phyloP scores from a whole-genome alignment of 2,797 vertebrate species.

The Atherinosoma microstoma region DNA sequence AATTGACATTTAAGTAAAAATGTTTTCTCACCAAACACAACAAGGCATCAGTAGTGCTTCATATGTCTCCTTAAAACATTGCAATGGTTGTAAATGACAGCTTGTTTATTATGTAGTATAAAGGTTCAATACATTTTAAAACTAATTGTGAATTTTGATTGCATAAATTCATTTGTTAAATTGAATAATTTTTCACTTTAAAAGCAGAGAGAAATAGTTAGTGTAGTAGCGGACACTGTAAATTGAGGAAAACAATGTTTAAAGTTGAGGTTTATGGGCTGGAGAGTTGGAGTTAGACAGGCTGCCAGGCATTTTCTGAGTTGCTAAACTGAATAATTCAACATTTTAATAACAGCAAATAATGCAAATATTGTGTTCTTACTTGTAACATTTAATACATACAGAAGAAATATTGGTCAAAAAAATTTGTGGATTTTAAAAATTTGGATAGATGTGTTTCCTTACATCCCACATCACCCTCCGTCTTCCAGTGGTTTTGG shows the following conservation, averaged over 20 bases:
- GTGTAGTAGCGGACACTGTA: neutral
- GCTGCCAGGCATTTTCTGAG: neutral
- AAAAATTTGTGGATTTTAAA: neutral
- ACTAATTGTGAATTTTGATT: neutral
- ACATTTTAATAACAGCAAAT: neutral
- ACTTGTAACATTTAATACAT: slow-evolving; percentile 7
- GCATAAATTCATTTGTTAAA: no score
- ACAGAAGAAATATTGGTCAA: neutral
- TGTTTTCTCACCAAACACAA: slow-evolving; percentile 28
- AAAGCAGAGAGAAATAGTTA: neutral
- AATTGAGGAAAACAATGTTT: neutral
- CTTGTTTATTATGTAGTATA: neutral
- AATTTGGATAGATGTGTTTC: neutral
- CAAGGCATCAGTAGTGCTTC: slow-evolving; percentile 29
- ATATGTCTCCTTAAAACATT: slow-evolving; percentile 13
- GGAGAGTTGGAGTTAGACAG: neutral
- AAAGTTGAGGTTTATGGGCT: neutral
- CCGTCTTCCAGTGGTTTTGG: neutral
- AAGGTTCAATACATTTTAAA: neutral
- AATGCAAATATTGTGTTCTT: slow-evolving; percentile 1
- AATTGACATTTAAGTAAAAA: slow-evolving; percentile 20
- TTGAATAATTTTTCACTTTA: neutral
- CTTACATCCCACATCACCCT: neutral
- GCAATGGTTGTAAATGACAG: slow-evolving; percentile 18
- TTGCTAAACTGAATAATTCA: neutral